Evolutionary conservation across 2,888 invertebrate species (phyloP), one percentile per base, ranked within the genome.

Genomic region (Caenorhabditis drosophilae): DNA sequence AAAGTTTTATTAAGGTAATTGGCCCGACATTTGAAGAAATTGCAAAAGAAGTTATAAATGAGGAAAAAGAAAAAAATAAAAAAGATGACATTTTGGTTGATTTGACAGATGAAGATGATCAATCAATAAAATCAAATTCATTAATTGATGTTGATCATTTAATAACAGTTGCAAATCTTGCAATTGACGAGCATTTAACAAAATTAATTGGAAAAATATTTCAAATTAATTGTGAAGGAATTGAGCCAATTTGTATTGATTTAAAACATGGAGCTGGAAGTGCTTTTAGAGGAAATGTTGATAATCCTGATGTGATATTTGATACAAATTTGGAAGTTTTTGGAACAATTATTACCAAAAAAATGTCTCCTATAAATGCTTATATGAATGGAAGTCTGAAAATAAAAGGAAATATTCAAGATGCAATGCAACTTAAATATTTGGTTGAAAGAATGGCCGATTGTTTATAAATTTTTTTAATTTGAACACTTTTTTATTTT

Each of bases 301-400:
- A n/a, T 12, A 66, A 61, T 26, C 59, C 75, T 2, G 73, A 76
- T 46, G 67, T 72, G 7, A 42, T 61, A 12, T 72, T 72, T 18
- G 69, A 68, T 25, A 58, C 66, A 7, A 42, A 49, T 25, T 51
- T 54, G n/a, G 41, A 36, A 4, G 50, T 67, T 1, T 72, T 72
- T 55, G 54, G 34, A 11, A 47, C 31, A 16, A 45, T 72, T 20
- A 35, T 69, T 15, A 58, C 63, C n/a, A 56, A 69, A 41, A 20
- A 48, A 7, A 23, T 63, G 6, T 77, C 78, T 3, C 78, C 80
- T 3, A 53, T 79, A 11, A 70, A 59, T 25, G 79, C 79, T 3
- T 81, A 81, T 49, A 71, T 80, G 70, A 68, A 72, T 47, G 81
- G 81, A 18, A 60, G 59, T 16, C 60, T 81, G 12, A 69, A 67